phyloP scores from a whole-genome alignment of 2,113 vertebrate genomes.

The Blennius ocellaris region DNA sequence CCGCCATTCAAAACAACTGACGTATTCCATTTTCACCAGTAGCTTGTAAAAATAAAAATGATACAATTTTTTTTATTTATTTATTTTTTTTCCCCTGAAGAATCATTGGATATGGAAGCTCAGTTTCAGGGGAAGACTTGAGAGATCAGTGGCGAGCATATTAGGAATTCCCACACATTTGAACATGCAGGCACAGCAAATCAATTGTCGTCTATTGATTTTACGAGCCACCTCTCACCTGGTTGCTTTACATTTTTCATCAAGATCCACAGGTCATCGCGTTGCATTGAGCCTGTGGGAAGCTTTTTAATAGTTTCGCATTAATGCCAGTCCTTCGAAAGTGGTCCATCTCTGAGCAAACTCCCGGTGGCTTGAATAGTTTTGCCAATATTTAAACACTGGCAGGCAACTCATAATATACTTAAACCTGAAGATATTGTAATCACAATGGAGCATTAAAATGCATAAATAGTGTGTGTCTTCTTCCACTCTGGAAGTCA shows the following conservation, averaged over 20 bases:
- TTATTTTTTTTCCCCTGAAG: too few relatives aligned
- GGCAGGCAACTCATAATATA: constrained; percentile 26
- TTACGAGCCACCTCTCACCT: constrained; percentile 8
- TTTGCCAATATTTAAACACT: constrained; percentile 61
- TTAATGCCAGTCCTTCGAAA: constrained; percentile 36
- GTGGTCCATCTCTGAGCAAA: constrained; percentile 36
- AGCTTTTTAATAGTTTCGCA: constrained; percentile 24
- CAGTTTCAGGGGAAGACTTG: not conserved
- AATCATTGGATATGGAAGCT: not conserved
- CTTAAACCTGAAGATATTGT: constrained; percentile 53
- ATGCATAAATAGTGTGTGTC: constrained; percentile 61
- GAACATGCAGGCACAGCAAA: not conserved
- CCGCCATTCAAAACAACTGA: too few relatives aligned
- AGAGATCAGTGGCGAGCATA: too few relatives aligned
- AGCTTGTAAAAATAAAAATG: too few relatives aligned
- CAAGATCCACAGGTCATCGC: constrained; percentile 1
- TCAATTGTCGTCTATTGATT: not conserved
- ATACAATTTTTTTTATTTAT: too few relatives aligned
- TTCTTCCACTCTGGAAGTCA: constrained; percentile 54
- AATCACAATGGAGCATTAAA: constrained; percentile 63
- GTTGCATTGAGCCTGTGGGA: not conserved
- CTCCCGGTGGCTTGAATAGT: constrained; percentile 29
- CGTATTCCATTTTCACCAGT: not conserved
- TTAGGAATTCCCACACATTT: not conserved
- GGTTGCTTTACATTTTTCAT: constrained; percentile 5